Base-by-base conservation (phyloP, 2,888 invertebrate genomes). In the Anagyrus pseudococci region DNA sequence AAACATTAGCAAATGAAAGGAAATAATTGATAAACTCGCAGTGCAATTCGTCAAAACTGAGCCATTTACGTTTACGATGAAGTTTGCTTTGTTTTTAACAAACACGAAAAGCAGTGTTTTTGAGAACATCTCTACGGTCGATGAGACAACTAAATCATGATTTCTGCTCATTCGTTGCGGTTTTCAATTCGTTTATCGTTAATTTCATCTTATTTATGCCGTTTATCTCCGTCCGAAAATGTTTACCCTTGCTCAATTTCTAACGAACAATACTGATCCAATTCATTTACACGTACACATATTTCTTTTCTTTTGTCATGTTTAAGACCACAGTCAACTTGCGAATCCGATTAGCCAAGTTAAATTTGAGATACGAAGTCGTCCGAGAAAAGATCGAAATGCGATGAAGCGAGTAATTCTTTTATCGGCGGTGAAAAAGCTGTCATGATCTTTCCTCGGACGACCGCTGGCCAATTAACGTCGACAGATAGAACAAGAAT, bases 91-190 rank as follows among this genome's bases (percentile, higher is more conserved):
- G 56, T 60, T 53, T 26, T 68, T 41, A n/a, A 66, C 66, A 67
- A 70, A 73, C 70, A 70, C 64, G 70, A 55, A 71, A 72, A 73
- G 71, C 73, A 67, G 62, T 71, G 61, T 71, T 43, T 47, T 67
- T 67, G 69, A 69, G 67, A 68, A 68, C 62, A 57, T 44, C 23
- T 58, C 26, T n/a, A 49, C 22, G 20, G 19, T 57, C 20, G 49
- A 55, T 46, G 25, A 50, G 41, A 52, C 19, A 47, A 52, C 26
- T 61, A 55, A n/a, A n/a, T 37, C 20, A 37, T 49, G 52, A 40
- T 49, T 10, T 26, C 44, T 43, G 47, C 52, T 54, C 47, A 37
- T 62, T 66, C 62, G 55, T 66, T 59, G 59, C 50, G 62, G 55
- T 49, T 6, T 41, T 37, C 6, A 43, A 26, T 40, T 49, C 1